Percentiles rank a stretch among this genome's conserved stretches.
These are phyloP conservation scores for Tenthredo mesomela DNA, from an alignment of 2,888 invertebrate genomes.

Conservation along the genomic window DNA sequence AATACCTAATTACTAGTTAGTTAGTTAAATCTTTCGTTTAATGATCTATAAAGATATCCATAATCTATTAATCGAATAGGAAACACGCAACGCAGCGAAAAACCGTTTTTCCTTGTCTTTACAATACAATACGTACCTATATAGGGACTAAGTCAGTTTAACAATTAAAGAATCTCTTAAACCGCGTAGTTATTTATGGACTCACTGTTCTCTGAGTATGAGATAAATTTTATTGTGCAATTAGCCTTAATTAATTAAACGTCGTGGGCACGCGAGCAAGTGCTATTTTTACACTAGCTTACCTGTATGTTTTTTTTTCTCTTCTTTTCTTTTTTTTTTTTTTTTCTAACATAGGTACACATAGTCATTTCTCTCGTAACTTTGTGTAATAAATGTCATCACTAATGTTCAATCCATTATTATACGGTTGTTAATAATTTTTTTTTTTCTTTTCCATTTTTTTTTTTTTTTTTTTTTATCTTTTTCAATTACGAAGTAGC, in stretches of 20 bases:
- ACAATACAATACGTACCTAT: neutral
- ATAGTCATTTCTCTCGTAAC: neutral
- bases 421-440: neutral
- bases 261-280: constrained; percentile 9
- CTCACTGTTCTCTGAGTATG: neutral
- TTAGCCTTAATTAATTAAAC: constrained; percentile 46
- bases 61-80: neutral
- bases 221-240: constrained; percentile 36
- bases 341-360: neutral
- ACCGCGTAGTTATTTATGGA: constrained; percentile 22
- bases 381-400: constrained; percentile 28
- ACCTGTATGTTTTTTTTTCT: neutral
- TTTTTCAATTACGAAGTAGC: constrained; percentile 10
- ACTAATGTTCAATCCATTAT: constrained; percentile 38
- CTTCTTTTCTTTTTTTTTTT: neutral
- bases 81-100: neutral
- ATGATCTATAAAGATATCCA: neutral
- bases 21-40: neutral
- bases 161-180: constrained; percentile 14
- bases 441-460: neutral
- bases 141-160: neutral
- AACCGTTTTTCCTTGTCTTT: neutral
- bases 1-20: neutral
- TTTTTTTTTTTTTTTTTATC: neutral
- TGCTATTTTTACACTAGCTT: constrained; percentile 10